Evolutionary conservation across 2,113 vertebrate genomes (phyloP), one percentile per base, ranked within the genome.

Genomic region (Neopipo cinnamomea): DNA sequence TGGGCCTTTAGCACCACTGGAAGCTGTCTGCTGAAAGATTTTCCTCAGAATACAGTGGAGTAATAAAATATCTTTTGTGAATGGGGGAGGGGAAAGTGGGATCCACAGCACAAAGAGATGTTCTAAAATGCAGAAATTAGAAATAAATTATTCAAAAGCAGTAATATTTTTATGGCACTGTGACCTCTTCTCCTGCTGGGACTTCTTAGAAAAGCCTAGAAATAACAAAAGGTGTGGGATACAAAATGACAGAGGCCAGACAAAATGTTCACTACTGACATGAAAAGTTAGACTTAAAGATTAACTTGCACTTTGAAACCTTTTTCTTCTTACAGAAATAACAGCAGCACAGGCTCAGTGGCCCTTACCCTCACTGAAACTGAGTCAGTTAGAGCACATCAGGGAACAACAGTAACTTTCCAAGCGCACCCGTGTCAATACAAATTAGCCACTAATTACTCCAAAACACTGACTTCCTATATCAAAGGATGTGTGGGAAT

Each of bases 81-180:
- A 50, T 76, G 28, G 10, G 8, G 11, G 8, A 74, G 14, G 39
- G 17, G 7, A 73, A 79, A 72, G 17, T n/a, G n/a, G 15, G 15
- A 49, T 78, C 41, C 24, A 56, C 24, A 66, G 8, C 21, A 85
- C 10, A 66, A n/a, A 84, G 23, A 76, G 3, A 28, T 83, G 27
- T 42, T 88, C 33, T 74, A 52, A 95, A 71, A 77, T 47, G 14
- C 14, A 77, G 62, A 76, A 63, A 83, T 80, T 59, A 76, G 16
- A 88, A 83, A 91, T 77, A 91, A 88, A 77, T 85, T 83, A 67
- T 93, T 91, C 23, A 83, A 83, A 96, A 74, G 1, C 16, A 37
- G 35, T 76, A 85, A 33, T 52, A 67, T 66, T 91, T 93, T 78
- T 63, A 68, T 61, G 31, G 25, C 41, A 58, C 18, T 80, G 10